Conservation (phyloP, 2,888 invertebrate genomes). For the Phragmatobia fuliginosa region DNA sequence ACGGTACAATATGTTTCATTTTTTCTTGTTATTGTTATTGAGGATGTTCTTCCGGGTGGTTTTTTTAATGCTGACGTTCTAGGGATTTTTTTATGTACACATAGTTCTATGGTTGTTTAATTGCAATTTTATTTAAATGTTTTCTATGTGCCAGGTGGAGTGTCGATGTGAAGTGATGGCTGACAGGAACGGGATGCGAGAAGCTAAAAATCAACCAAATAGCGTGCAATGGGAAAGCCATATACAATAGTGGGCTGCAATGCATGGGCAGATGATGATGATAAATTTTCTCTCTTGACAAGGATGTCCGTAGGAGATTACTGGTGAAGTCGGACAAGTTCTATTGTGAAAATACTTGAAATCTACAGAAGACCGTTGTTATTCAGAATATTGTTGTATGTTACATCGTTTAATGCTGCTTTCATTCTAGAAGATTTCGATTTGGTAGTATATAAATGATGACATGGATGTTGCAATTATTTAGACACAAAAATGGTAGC, state of each 20-base stretch:
- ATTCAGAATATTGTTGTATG: background rate
- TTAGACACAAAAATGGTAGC: background rate
- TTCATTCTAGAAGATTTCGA: background rate
- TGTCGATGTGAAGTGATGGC: too few species aligned
- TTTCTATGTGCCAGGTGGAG: too few species aligned
- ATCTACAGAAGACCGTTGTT: background rate
- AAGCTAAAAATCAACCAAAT: too few species aligned
- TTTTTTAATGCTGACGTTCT: background rate
- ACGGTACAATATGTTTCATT: constrained; percentile 3
- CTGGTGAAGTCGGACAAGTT: background rate
- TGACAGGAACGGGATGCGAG: too few species aligned
- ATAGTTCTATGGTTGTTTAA: too few species aligned
- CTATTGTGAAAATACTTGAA: background rate
- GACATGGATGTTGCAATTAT: background rate
- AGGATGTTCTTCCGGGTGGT: background rate
- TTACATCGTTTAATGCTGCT: background rate
- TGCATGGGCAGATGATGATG: too few species aligned
- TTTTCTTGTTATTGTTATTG: background rate
- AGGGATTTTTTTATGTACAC: background rate
- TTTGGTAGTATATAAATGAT: background rate
- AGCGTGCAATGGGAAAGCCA: too few species aligned
- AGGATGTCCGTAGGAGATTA: background rate
- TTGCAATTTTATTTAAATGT: background rate
- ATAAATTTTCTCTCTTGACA: too few species aligned
- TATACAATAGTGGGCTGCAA: too few species aligned